phyloP scores from a whole-genome alignment of 2,797 vertebrate species.

The Delichon dasypus region DNA sequence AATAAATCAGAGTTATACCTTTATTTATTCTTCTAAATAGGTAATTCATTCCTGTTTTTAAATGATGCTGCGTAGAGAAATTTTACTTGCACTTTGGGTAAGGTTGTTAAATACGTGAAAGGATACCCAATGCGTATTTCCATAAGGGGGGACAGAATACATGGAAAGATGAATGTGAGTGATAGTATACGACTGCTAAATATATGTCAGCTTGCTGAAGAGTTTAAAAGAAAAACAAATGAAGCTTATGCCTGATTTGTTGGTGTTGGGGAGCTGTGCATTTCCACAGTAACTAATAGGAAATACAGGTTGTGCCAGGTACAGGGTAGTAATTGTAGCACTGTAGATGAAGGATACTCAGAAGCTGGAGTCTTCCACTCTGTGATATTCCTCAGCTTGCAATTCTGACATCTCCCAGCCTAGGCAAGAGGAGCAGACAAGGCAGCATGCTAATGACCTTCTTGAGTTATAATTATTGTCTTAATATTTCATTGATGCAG shows the following conservation, averaged over 20 bases:
- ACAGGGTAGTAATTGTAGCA: neutral
- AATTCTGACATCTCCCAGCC: neutral
- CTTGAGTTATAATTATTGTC: neutral
- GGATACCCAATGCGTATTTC: neutral
- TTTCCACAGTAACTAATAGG: neutral
- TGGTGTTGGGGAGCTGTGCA: neutral
- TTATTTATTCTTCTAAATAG: neutral
- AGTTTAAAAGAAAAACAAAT: neutral
- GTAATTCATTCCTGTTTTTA: neutral
- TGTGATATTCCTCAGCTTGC: neutral
- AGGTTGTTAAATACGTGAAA: neutral
- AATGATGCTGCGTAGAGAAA: neutral
- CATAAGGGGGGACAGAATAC: neutral
- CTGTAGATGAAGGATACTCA: neutral
- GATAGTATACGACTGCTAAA: neutral
- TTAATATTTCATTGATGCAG: neutral
- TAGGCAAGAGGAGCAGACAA: neutral
- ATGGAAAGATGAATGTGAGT: neutral
- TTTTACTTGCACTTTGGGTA: neutral
- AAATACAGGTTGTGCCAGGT: neutral
- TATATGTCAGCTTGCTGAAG: neutral
- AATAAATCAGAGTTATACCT: neutral
- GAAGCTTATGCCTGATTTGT: neutral
- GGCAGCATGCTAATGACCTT: neutral
- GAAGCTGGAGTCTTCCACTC: neutral